Evolutionary conservation across 1,140 invertebrate genomes (phyloP), one percentile per base, ranked within the genome.

Genomic region (Heliothis subflexa): DNA sequence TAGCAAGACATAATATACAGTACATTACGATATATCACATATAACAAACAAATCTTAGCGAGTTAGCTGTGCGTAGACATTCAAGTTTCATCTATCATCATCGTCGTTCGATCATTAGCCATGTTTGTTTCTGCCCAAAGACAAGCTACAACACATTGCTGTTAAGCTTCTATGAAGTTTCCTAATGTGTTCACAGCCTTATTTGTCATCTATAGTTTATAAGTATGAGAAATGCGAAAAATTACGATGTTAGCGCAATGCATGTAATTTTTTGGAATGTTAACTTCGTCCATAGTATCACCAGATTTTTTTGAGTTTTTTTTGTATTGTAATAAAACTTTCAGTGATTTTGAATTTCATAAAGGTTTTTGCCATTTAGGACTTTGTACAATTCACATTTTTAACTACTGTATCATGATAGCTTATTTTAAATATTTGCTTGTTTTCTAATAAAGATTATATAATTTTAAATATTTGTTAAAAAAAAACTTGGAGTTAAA

Each of bases 61-160:
- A 73, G 81, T 84, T 88, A 88, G 83, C 82, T 85, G 87, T 90
- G 91, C 90, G 91, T 92, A 80, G 86, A 91, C 87, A 92, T 89
- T 88, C 88, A 86, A 88, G 89, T 91, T 89, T 89, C 93, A 94
- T 94, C 91, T 93, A 94, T 94, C 93, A 93, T 93, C 88, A 89
- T 84, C 81, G 18, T 84, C 80, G 83, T 86, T 93, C 89, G 83
- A 92, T 94, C 93, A 94, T 94, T 93, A 93, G 86, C 80, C 50
- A 62, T 92, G 92, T 94, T 92, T 92, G 86, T 86, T 85, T 82
- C 78, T 81, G 71, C 78, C 84, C 62, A 79, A 55, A 86, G 93
- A 94, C 93, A 91, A 82, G 85, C 81, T 89, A 94, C 93, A 94
- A 77, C 81, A 84, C 68, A 91, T 91, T 92, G 92, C 92, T 93